Conservation (phyloP, 2,113 vertebrate genomes). For the Peromyscus polionotus region DNA sequence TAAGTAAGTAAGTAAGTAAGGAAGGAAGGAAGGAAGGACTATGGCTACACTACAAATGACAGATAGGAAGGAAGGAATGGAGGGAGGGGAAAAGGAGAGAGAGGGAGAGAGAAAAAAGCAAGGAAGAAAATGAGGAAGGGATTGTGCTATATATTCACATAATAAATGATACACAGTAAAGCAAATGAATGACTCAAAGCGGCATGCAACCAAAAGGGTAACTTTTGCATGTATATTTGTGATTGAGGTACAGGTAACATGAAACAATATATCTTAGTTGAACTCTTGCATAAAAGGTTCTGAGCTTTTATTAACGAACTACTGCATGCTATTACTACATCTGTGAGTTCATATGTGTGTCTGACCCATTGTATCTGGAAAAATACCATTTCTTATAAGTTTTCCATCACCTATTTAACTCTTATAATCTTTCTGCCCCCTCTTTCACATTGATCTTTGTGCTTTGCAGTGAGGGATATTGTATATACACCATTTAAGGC, state of each 20-base stretch:
- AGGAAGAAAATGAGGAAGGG: background rate
- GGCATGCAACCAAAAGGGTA: background rate
- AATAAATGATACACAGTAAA: background rate
- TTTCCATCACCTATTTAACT: too few relatives aligned
- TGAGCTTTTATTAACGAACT: background rate
- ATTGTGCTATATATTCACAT: background rate
- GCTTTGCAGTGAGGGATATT: background rate
- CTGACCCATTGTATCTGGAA: too few relatives aligned
- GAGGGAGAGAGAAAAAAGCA: background rate
- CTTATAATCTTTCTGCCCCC: too few relatives aligned
- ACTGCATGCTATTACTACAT: background rate
- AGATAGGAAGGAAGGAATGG: background rate
- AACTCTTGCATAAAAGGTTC: background rate
- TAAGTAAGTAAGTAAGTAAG: too few relatives aligned
- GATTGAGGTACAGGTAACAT: background rate
- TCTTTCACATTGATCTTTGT: background rate
- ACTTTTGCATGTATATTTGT: too few relatives aligned
- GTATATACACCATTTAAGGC: background rate
- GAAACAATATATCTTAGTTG: background rate
- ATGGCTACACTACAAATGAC: background rate
- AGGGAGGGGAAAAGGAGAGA: background rate
- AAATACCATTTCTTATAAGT: too few relatives aligned
- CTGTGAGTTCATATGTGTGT: too few relatives aligned
- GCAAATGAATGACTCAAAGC: background rate
- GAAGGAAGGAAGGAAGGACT: too few relatives aligned